Base-by-base conservation (phyloP, 1,140 invertebrate genomes). In the Myzus persicae region DNA sequence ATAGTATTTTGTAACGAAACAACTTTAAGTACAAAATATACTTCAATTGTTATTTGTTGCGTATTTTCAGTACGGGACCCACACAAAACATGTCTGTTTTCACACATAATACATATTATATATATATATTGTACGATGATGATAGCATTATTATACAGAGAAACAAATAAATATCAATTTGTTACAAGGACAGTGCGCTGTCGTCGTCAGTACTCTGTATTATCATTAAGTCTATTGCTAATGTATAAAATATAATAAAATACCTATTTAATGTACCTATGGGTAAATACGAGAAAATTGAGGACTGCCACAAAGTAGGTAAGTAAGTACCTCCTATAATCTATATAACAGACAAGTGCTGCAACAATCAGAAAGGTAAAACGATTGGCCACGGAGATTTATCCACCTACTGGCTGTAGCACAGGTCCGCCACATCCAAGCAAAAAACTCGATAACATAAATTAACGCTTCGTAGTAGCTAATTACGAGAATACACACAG, bases 161-260 rank as follows among this genome's bases (percentile, higher is more conserved):
- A 85, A 44, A 44, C 84, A 85, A 85, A 85, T 85, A 85, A 85
- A 85, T 85, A 85, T 44, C 14, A 44, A 85, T 85, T 85, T 46
- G 84, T 44, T 85, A 85, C 84, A 85, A 85, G 84, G 84, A 85
- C 84, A n/a, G 26, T 31, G 38, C 40, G 31, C 24, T 40, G 40
- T 44, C 82, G 38, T 85, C 40, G 38, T 85, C 40, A 2, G 9
- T 42, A 31, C 82, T 26, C 40, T 14, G 1, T 40, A 40, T 9
- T 84, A 85, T 85, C 84, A 40, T 85, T 85, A 85, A 42, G 84
- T 85, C 14, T 85, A 44, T 85, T 85, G 40, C 84, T 46, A n/a
- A 46, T 44, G 31, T 44, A 46, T n/a, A 76, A 76, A 18, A 67
- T n/a, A 76, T 76, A n/a, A 76, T 76, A 11, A 76, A 76, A 76